These are phyloP conservation scores for Leptinotarsa tumamoca DNA, from an alignment of 2,888 invertebrate species.

Conservation along the genomic window DNA sequence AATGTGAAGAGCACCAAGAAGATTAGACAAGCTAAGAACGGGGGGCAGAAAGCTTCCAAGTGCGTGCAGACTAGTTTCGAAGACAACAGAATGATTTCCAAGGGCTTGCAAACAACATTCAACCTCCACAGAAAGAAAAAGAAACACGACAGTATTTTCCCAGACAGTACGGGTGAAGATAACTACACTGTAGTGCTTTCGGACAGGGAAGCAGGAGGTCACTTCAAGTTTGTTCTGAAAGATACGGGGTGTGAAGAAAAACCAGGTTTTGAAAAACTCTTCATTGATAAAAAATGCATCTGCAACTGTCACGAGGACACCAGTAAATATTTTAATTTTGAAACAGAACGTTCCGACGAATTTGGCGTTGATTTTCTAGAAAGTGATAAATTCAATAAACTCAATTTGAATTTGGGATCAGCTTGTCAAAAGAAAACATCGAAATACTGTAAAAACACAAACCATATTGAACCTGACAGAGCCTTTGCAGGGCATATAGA, in stretches of 20 bases:
- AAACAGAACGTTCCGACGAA: not conserved
- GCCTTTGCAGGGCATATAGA: not conserved
- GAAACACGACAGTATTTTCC: not conserved
- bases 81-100: constrained; percentile 34
- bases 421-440: not conserved
- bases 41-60: constrained; percentile 22
- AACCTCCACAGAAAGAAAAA: constrained; percentile 17
- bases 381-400: not conserved
- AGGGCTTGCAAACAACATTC: constrained; percentile 41
- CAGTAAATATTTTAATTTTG: constrained; percentile 41
- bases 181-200: constrained; percentile 49
- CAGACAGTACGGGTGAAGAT: constrained; percentile 12
- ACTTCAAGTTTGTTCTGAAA: constrained; percentile 45
- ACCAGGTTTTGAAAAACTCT: constrained; percentile 12
- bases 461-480: not conserved
- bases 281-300: constrained; percentile 32
- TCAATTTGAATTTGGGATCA: not conserved
- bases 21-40: constrained; percentile 36
- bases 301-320: constrained; percentile 36
- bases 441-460: not conserved
- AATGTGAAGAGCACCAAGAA: constrained; percentile 49
- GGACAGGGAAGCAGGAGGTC: not conserved
- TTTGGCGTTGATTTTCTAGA: not conserved
- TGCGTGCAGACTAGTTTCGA: constrained; percentile 37
- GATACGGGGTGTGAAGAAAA: constrained; percentile 5